A percentile compares a stretch with the other conserved stretches of the same genome.
These are phyloP conservation scores for Chrysemys picta DNA, from an alignment of 2,113 vertebrate genomes.

Conservation along the genomic window DNA sequence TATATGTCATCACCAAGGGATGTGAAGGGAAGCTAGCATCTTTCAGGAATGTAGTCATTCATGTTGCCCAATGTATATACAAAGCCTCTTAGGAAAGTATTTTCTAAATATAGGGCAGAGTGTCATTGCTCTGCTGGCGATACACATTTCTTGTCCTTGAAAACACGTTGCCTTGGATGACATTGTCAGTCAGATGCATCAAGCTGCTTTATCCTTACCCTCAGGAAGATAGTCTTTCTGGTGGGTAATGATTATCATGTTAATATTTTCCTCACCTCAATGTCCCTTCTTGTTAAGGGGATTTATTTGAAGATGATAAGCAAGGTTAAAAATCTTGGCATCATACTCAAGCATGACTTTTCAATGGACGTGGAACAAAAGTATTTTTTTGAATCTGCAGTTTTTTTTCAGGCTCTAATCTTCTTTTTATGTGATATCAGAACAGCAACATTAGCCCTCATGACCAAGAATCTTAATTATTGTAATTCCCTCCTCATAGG, in stretches of 20 bases:
- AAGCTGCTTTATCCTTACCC: background rate
- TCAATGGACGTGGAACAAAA: background rate
- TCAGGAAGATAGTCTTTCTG: background rate
- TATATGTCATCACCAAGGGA: background rate
- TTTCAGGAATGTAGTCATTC: background rate
- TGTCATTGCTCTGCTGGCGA: background rate
- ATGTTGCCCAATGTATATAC: background rate
- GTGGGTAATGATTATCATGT: background rate
- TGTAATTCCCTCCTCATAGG: background rate
- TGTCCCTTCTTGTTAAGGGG: background rate
- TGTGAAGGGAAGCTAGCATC: background rate
- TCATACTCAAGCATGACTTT: background rate
- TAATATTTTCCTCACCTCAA: background rate
- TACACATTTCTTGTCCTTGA: background rate
- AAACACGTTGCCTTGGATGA: background rate
- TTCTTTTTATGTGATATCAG: background rate
- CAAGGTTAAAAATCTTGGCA: background rate
- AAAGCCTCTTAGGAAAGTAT: background rate
- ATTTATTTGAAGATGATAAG: background rate
- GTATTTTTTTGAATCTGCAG: background rate
- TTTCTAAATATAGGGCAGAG: background rate
- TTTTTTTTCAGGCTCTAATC: background rate
- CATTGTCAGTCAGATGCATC: background rate
- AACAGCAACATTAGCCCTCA: background rate
- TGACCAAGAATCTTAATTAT: background rate